phyloP scores from a whole-genome alignment of 2,888 invertebrate genomes.

The Catocala sponsa region DNA sequence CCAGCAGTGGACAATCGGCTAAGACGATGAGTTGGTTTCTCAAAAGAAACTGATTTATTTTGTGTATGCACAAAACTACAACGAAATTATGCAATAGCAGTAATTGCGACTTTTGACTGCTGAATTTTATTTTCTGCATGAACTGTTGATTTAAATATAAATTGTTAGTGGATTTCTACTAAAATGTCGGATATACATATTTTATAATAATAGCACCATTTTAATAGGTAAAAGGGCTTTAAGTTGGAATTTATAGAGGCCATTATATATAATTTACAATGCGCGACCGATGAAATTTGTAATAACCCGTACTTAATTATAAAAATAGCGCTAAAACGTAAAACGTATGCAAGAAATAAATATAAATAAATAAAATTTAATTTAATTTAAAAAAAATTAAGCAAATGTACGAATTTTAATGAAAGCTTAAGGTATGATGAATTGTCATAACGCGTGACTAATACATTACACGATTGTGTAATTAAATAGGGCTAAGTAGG shows the following conservation, averaged over 20 bases:
- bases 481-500: too few relatives aligned
- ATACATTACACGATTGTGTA: too few relatives aligned
- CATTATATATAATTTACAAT: conserved; percentile 41
- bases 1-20: too few relatives aligned
- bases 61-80: too few relatives aligned
- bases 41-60: too few relatives aligned
- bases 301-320: conserved; percentile 19
- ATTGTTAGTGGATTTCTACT: conserved; percentile 27
- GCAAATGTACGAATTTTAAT: too few relatives aligned
- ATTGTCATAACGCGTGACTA: too few relatives aligned
- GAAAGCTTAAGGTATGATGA: too few relatives aligned
- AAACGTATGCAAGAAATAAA: neutral
- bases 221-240: conserved; percentile 38
- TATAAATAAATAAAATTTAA: neutral
- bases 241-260: conserved; percentile 42
- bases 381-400: too few relatives aligned
- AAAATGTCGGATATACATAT: conserved; percentile 27
- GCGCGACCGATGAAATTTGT: conserved; percentile 26
- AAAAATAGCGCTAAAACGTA: conserved; percentile 10
- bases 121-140: neutral
- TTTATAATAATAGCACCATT: conserved; percentile 44
- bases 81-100: too few relatives aligned
- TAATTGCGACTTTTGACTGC: neutral
- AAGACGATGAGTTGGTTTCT: too few relatives aligned
- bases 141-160: conserved; percentile 27